phyloP scores from a whole-genome alignment of 2,797 vertebrate species.

The Gambusia yucatana region DNA sequence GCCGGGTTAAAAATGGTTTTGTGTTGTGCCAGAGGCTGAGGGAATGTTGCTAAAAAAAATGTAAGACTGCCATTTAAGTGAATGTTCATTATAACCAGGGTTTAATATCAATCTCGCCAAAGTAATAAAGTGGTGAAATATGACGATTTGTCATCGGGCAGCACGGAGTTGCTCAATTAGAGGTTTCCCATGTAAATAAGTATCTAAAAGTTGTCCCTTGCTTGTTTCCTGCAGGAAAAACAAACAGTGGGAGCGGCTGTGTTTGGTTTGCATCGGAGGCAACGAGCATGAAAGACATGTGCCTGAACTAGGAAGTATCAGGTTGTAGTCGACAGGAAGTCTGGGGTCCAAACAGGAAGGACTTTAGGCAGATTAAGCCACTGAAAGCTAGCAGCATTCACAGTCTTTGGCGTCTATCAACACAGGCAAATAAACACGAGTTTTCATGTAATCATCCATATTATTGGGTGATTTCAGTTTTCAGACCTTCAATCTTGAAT shows the following conservation, averaged over 20 bases:
- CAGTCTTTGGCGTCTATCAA: conserved; percentile 42
- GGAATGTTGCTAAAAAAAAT: conserved; percentile 50
- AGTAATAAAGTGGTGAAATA: conserved; percentile 73
- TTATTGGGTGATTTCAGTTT: neutral
- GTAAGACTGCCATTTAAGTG: conserved; percentile 52
- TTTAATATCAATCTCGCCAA: conserved; percentile 54
- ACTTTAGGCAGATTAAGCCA: conserved; percentile 57
- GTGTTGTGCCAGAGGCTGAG: conserved; percentile 71
- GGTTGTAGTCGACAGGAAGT: conserved; percentile 72
- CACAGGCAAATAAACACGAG: neutral
- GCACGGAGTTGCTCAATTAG: conserved; percentile 41
- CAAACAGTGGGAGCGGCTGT: conserved; percentile 45
- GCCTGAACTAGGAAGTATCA: conserved; percentile 74
- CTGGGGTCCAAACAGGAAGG: conserved; percentile 72
- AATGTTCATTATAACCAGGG: conserved; percentile 67
- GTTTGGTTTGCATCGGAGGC: conserved; percentile 59
- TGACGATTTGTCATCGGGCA: conserved; percentile 55
- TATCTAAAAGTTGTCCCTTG: conserved; percentile 25
- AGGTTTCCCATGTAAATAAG: conserved; percentile 40
- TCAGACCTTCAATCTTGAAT: neutral
- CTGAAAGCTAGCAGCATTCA: conserved; percentile 45
- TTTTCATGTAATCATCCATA: neutral
- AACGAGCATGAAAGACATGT: conserved; percentile 71
- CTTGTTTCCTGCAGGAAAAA: conserved; percentile 44
- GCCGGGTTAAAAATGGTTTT: conserved; percentile 76